Conservation (phyloP, 2,888 invertebrate genomes). For the Sturmia bella region DNA sequence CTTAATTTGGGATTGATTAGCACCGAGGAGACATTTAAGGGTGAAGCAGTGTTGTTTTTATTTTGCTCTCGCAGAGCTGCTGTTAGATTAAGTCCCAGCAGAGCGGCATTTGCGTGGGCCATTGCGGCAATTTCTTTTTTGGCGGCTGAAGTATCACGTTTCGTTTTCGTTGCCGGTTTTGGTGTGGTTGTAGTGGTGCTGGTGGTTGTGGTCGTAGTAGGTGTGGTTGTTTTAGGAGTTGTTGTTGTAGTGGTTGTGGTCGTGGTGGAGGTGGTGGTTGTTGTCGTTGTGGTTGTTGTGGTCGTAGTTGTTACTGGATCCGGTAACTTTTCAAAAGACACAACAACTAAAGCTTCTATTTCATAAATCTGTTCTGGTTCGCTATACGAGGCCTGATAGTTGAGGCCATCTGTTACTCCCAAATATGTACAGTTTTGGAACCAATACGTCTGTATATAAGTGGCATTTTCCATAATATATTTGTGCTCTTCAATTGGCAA, state of each 20-base stretch:
- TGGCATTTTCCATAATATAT: slow-evolving; percentile 84
- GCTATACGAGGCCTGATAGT: slow-evolving; percentile 85
- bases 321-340: slow-evolving; percentile 85
- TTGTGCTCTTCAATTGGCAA: slow-evolving; percentile 85
- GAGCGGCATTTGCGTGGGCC: slow-evolving; percentile 75
- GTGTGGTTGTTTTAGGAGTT: slow-evolving; percentile 82
- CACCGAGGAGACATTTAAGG: slow-evolving; percentile 44
- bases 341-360: slow-evolving; percentile 88
- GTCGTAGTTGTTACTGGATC: slow-evolving; percentile 79
- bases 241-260: slow-evolving; percentile 81
- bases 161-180: slow-evolving; percentile 74
- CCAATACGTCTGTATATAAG: slow-evolving; percentile 87
- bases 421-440: slow-evolving; percentile 89
- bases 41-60: slow-evolving; percentile 41
- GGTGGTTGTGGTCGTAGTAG: slow-evolving; percentile 80
- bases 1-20: slow-evolving; percentile 54
- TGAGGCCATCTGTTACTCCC: slow-evolving; percentile 85
- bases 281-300: slow-evolving; percentile 83
- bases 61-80: slow-evolving; percentile 67
- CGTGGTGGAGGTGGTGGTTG: slow-evolving; percentile 82
- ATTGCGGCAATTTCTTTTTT: slow-evolving; percentile 57
- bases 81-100: slow-evolving; percentile 76
- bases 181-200: slow-evolving; percentile 79
- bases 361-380: slow-evolving; percentile 84
- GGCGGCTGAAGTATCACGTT: slow-evolving; percentile 72